phyloP scores from a whole-genome alignment of 2,797 vertebrate species.

The Urocyon cinereoargenteus region DNA sequence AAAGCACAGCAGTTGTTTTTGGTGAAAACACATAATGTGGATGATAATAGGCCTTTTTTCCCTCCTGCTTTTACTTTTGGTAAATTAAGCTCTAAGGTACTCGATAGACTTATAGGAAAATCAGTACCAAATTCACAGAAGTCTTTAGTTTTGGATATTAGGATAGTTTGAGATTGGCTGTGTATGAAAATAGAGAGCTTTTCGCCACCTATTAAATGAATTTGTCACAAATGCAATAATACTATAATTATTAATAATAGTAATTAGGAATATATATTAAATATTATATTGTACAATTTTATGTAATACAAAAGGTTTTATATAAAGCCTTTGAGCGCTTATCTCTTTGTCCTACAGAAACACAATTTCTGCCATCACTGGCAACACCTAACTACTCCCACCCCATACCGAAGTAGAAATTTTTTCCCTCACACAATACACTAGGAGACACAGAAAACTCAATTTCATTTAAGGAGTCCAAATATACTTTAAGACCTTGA shows the following conservation, averaged over 20 bases:
- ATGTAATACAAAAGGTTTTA: not conserved
- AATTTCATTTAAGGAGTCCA: conserved; percentile 48
- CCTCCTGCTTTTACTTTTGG: not conserved
- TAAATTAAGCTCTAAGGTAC: not conserved
- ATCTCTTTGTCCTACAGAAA: not conserved
- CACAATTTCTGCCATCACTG: not conserved
- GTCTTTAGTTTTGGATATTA: not conserved
- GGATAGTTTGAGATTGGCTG: not conserved
- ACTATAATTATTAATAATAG: not conserved
- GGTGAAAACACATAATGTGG: not conserved
- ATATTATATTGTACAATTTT: not conserved
- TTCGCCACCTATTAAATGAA: not conserved
- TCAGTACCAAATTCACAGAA: not conserved
- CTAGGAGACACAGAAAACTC: conserved; percentile 5
- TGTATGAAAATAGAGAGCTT: not conserved
- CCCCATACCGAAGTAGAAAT: not conserved
- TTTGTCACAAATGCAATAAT: not conserved
- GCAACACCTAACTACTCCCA: not conserved
- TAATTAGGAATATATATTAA: not conserved
- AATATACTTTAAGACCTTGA: conserved; percentile 62
- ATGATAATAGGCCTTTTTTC: not conserved
- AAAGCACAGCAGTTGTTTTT: not conserved
- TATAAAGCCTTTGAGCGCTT: not conserved
- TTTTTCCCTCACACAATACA: not conserved
- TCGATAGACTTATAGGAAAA: not conserved